A percentile compares a stretch with the other conserved stretches of the same genome.
These are phyloP conservation scores for Deilephila porcellus DNA, from an alignment of 2,888 invertebrate species.

Conservation along the genomic window DNA sequence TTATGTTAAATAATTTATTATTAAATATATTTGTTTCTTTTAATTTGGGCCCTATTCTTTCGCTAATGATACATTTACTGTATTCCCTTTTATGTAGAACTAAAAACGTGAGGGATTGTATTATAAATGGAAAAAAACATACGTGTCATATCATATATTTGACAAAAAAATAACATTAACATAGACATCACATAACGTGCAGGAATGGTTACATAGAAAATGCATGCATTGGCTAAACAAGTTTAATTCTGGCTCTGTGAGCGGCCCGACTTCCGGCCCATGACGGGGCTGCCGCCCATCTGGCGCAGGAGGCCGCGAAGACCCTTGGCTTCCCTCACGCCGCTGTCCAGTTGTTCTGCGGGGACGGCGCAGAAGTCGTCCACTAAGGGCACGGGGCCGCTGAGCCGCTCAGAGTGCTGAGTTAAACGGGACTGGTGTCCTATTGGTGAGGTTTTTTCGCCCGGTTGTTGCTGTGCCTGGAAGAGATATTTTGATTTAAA, in stretches of 20 bases:
- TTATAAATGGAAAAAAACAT: no score
- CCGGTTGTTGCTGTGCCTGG: conserved; percentile 54
- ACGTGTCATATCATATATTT: conserved; percentile 4
- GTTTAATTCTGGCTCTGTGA: conserved; percentile 79
- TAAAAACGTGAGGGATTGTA: no score
- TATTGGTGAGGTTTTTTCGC: conserved; percentile 76
- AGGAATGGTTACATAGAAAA: conserved; percentile 12
- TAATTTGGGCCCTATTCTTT: no score
- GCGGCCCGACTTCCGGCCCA: conserved; percentile 87
- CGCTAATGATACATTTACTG: no score
- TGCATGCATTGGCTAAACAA: not conserved
- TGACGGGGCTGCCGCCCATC: conserved; percentile 93
- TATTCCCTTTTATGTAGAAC: not conserved
- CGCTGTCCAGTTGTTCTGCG: conserved; percentile 88
- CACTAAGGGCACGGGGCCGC: conserved; percentile 90
- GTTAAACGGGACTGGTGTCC: conserved; percentile 87
- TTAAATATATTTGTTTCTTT: no score
- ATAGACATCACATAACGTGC: not conserved
- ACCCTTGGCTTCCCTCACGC: conserved; percentile 88
- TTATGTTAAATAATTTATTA: not conserved
- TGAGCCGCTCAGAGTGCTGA: conserved; percentile 84
- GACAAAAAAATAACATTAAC: not conserved
- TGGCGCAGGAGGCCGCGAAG: conserved; percentile 91
- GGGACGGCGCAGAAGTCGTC: conserved; percentile 97
- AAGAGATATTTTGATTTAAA: conserved; percentile 11